Evolutionary conservation across 2,113 vertebrate genomes (phyloP).

Genomic region (Tyto alba): DNA sequence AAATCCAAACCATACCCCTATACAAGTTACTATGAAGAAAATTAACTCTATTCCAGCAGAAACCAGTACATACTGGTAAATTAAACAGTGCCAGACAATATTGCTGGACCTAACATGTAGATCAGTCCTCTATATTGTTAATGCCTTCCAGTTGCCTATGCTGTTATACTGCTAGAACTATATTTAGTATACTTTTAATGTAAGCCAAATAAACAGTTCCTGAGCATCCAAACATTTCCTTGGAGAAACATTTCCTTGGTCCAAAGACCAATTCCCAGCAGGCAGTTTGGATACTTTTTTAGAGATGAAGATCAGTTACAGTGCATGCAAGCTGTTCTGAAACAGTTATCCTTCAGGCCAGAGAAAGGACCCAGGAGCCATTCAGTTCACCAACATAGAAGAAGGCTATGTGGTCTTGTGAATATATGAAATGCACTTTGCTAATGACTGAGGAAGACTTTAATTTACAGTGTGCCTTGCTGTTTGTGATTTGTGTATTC

Average conservation of each 20-base stretch:
- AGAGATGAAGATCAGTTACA: neutral
- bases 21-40: neutral
- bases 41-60: neutral
- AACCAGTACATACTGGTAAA: neutral
- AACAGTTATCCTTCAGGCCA: neutral
- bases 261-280: neutral
- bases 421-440: neutral
- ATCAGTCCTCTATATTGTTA: neutral
- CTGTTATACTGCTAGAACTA: neutral
- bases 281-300: neutral
- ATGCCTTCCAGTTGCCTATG: neutral
- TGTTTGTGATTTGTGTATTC: neutral
- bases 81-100: neutral
- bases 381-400: neutral
- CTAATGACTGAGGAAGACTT: neutral
- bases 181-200: neutral
- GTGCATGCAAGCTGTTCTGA: neutral
- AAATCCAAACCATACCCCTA: neutral
- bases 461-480: neutral
- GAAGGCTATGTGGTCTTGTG: neutral
- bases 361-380: neutral
- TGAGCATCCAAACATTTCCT: neutral
- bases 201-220: neutral
- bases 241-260: neutral
- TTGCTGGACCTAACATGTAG: neutral